phyloP scores from a whole-genome alignment of 2,113 vertebrate genomes.

The Callipepla californica region DNA sequence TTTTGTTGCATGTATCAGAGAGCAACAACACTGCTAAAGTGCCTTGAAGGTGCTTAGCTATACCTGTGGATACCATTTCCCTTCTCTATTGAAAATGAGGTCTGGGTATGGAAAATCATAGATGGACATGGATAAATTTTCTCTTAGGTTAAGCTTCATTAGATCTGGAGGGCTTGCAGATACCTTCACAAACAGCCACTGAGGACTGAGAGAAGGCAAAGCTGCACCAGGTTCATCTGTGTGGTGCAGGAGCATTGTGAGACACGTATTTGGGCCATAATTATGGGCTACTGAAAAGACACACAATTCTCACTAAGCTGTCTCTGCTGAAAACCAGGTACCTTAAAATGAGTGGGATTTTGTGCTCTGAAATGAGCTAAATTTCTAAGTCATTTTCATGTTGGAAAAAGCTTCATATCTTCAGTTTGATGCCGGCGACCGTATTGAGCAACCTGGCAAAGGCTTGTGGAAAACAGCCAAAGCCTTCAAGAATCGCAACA shows the following conservation, averaged over 20 bases:
- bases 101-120: neutral
- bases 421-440: neutral
- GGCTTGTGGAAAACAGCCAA: neutral
- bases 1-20: neutral
- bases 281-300: neutral
- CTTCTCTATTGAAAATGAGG: neutral
- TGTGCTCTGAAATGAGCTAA: neutral
- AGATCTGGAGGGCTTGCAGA: neutral
- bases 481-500: neutral
- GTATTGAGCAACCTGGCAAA: slow-evolving; percentile 39
- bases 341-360: neutral
- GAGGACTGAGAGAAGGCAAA: neutral
- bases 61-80: neutral
- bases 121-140: neutral
- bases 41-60: neutral
- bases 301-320: neutral
- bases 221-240: accelerated
- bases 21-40: neutral
- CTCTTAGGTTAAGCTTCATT: neutral
- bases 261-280: accelerated
- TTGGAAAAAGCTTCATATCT: neutral
- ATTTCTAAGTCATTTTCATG: neutral
- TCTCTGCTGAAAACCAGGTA: neutral
- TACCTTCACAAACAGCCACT: neutral
- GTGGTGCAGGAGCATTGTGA: neutral